Evolutionary conservation across 2,113 vertebrate species (phyloP).

Genomic region (Charadrius vociferus): DNA sequence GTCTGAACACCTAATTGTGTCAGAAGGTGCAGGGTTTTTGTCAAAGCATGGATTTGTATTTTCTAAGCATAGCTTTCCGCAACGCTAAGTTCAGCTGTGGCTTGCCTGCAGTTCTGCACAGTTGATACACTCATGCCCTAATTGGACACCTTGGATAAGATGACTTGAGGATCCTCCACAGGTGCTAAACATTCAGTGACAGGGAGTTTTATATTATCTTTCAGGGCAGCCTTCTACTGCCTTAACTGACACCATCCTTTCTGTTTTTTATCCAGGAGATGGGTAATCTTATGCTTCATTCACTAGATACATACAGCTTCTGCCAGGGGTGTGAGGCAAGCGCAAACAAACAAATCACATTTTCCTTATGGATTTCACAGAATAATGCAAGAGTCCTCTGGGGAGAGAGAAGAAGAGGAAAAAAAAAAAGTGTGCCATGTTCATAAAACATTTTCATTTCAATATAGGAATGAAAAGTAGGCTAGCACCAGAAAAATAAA

Average conservation of each 20-base stretch:
- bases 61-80: neutral
- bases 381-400: neutral
- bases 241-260: neutral
- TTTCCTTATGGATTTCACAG: neutral
- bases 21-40: neutral
- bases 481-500: neutral
- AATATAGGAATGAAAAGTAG: neutral
- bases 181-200: neutral
- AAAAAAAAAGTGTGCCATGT: neutral
- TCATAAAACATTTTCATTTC: neutral
- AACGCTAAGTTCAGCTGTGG: neutral
- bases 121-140: neutral
- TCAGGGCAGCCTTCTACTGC: neutral
- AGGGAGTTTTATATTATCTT: neutral
- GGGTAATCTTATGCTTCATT: neutral
- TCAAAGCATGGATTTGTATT: neutral
- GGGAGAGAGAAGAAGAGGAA: fast-evolving
- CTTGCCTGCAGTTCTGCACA: neutral
- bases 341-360: neutral
- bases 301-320: neutral
- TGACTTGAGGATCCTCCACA: neutral
- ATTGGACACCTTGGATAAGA: neutral
- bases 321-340: neutral
- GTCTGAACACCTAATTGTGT: neutral
- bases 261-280: neutral